Evolutionary conservation across 2,888 invertebrate species (phyloP).

Genomic region (Macrosoma leucophasiata): DNA sequence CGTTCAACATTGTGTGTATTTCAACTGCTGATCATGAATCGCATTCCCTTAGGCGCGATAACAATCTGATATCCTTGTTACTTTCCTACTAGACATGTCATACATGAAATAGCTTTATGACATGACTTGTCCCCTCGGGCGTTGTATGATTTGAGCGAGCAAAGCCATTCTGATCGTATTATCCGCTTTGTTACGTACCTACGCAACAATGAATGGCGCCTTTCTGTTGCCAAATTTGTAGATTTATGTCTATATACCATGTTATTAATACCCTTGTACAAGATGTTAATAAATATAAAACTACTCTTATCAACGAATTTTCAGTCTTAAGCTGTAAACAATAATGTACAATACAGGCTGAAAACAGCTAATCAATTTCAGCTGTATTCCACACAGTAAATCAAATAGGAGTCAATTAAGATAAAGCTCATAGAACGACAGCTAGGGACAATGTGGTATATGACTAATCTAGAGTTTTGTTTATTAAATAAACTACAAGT

Average conservation of each 20-base stretch:
- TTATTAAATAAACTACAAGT: conserved; percentile 52
- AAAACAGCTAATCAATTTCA: no score
- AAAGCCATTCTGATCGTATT: conserved; percentile 15
- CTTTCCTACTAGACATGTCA: conserved; percentile 56
- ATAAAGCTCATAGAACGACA: conserved; percentile 65
- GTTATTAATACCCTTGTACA: no score
- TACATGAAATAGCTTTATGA: conserved; percentile 61
- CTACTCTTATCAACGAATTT: no score
- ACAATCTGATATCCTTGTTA: conserved; percentile 68
- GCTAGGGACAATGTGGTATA: conserved; percentile 62
- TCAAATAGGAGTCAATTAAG: conserved; percentile 74
- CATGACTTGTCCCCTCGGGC: conserved; percentile 63
- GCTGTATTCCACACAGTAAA: no score
- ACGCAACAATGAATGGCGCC: no score
- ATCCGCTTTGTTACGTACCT: conserved; percentile 26
- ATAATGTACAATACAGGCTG: no score
- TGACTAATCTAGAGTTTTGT: conserved; percentile 69
- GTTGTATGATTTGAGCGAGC: no score
- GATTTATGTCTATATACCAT: no score
- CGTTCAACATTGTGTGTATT: conserved; percentile 14
- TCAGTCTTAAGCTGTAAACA: no score
- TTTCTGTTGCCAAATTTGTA: conserved; percentile 21
- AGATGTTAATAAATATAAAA: no score
- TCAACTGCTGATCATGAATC: conserved; percentile 43
- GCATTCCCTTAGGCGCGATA: conserved; percentile 47